Evolutionary conservation across 1,140 invertebrate species (phyloP).

Genomic region (Rhyzopertha dominica): DNA sequence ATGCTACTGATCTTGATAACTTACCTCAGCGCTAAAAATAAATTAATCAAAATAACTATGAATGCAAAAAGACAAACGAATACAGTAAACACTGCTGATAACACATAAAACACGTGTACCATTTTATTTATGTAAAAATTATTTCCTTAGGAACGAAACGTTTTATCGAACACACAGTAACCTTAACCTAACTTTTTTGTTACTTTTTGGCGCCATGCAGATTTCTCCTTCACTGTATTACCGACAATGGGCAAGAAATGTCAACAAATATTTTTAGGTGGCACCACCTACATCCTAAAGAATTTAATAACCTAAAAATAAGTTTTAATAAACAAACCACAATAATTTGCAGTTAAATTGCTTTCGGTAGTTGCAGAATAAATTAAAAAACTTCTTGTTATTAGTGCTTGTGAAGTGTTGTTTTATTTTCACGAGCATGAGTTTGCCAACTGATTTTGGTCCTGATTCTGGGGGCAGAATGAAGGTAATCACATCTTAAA

Average conservation of each 20-base stretch:
- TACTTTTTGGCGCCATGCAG: too few species aligned
- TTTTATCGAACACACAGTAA: background rate
- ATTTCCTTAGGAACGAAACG: background rate
- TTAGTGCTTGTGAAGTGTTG: too few species aligned
- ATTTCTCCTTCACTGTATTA: too few species aligned
- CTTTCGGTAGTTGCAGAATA: too few species aligned
- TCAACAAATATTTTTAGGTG: too few species aligned
- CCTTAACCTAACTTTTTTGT: slow-evolving; percentile 2
- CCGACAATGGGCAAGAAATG: too few species aligned
- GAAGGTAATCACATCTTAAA: slow-evolving; percentile 52
- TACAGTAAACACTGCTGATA: background rate
- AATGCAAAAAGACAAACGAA: background rate
- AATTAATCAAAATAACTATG: background rate
- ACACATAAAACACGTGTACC: background rate
- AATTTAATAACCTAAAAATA: too few species aligned
- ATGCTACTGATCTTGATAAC: background rate
- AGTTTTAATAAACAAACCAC: too few species aligned
- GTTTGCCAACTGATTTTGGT: slow-evolving; percentile 68
- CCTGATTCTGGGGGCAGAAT: slow-evolving; percentile 75
- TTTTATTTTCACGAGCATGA: slow-evolving; percentile 46
- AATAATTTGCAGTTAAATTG: too few species aligned
- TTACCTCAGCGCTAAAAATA: background rate
- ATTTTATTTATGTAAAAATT: too few species aligned
- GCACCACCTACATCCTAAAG: too few species aligned
- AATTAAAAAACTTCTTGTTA: too few species aligned